A percentile compares a stretch with the other conserved stretches of the same genome.
Conservation (phyloP, 2,113 vertebrate species). For the Coracopsis vasa region DNA sequence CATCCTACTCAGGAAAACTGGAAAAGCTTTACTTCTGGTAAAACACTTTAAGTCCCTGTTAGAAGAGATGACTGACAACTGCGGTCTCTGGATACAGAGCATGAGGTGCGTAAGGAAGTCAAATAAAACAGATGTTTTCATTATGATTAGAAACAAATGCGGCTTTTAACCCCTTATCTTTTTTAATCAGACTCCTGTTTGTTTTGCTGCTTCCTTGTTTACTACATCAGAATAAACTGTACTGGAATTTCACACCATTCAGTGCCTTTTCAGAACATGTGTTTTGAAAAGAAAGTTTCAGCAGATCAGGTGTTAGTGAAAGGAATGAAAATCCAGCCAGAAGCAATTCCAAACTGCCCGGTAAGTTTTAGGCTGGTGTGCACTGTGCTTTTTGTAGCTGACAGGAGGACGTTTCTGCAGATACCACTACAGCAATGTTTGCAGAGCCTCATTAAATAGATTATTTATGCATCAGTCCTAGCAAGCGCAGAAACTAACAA, state of each 20-base stretch:
- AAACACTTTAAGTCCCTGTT: background rate
- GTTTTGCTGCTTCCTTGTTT: constrained; percentile 4
- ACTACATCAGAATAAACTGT: background rate
- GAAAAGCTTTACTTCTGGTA: background rate
- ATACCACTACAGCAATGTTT: background rate
- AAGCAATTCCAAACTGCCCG: background rate
- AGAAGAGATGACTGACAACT: background rate
- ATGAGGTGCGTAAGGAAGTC: background rate
- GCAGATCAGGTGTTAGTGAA: background rate
- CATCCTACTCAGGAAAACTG: background rate
- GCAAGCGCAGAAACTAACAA: constrained; percentile 22
- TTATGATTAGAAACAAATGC: background rate
- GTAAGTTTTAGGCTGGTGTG: background rate
- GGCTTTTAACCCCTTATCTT: background rate
- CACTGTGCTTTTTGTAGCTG: background rate
- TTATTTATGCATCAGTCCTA: background rate
- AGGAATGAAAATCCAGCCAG: background rate
- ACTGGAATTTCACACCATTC: background rate
- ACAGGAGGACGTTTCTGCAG: background rate
- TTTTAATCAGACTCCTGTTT: background rate
- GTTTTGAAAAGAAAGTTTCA: background rate
- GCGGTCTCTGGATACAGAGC: background rate
- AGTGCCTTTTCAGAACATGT: background rate
- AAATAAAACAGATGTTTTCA: background rate
- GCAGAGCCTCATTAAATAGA: background rate